phyloP scores from a whole-genome alignment of 2,113 vertebrate genomes.

The Gopherus flavomarginatus region DNA sequence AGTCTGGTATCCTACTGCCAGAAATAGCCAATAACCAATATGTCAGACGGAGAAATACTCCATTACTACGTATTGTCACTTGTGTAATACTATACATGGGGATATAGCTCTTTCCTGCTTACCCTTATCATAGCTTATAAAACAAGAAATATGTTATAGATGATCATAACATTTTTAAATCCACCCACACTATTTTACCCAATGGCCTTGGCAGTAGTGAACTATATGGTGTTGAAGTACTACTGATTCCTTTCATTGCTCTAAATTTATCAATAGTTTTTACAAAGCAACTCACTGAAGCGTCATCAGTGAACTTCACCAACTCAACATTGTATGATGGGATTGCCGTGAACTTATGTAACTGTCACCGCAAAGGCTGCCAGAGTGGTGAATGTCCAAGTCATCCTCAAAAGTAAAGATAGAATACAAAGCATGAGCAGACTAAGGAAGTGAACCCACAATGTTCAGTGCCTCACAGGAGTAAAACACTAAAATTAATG shows the following conservation, averaged over 20 bases:
- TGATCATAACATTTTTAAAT: not conserved
- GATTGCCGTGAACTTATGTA: not conserved
- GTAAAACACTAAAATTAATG: not conserved
- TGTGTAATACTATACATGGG: not conserved
- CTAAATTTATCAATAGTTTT: not conserved
- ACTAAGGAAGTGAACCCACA: not conserved
- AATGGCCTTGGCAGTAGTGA: not conserved
- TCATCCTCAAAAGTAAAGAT: not conserved
- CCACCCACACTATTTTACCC: not conserved
- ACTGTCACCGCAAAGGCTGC: not conserved
- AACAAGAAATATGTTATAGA: not conserved
- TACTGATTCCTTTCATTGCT: not conserved
- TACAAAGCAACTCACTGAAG: not conserved
- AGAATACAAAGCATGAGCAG: not conserved
- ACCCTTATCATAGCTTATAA: not conserved
- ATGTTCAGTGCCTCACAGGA: not conserved
- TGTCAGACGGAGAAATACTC: not conserved
- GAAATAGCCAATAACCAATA: not conserved
- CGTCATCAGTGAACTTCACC: not conserved
- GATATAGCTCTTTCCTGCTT: not conserved
- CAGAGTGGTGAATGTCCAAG: not conserved
- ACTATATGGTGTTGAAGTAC: not conserved
- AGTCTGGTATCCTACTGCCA: accelerated
- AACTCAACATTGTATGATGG: not conserved
- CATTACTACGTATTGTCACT: not conserved